A percentile compares a stretch with the other conserved stretches of the same genome.
Conservation (phyloP, 2,888 invertebrate genomes). For the Pediacus dermestoides region DNA sequence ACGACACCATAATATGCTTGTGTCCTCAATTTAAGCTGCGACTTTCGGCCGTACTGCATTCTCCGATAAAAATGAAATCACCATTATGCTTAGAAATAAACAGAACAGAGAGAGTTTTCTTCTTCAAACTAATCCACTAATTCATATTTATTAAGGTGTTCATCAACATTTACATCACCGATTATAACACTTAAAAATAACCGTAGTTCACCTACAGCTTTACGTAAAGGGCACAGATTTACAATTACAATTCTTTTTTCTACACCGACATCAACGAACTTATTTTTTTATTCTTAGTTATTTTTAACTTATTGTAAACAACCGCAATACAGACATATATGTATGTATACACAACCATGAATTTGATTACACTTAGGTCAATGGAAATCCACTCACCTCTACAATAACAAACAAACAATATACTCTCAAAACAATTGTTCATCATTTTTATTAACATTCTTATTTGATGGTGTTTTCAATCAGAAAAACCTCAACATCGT, state of each 20-base stretch:
- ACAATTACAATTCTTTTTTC: not conserved
- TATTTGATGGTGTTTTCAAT: too few species aligned
- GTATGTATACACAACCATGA: too few species aligned
- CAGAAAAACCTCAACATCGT: too few species aligned
- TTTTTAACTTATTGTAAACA: conserved; percentile 23
- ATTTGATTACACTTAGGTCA: conserved; percentile 6
- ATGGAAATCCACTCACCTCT: conserved; percentile 6
- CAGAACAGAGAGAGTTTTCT: conserved; percentile 26
- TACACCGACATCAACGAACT: conserved; percentile 4
- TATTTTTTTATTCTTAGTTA: conserved; percentile 24
- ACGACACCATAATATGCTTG: conserved; percentile 47
- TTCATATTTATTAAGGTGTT: not conserved
- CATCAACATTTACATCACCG: conserved; percentile 10
- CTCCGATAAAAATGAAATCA: conserved; percentile 48
- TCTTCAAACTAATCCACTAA: not conserved
- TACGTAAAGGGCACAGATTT: too few species aligned
- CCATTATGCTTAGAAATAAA: conserved; percentile 27
- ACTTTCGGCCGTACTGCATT: conserved; percentile 43
- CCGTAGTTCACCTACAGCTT: not conserved
- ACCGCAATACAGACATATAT: conserved; percentile 21
- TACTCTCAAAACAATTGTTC: too few species aligned
- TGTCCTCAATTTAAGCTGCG: conserved; percentile 41
- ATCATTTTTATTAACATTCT: too few species aligned
- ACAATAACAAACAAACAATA: too few species aligned
- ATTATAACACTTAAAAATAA: conserved; percentile 4